phyloP scores from a whole-genome alignment of 2,888 invertebrate genomes.

The Physocephala rufipes region DNA sequence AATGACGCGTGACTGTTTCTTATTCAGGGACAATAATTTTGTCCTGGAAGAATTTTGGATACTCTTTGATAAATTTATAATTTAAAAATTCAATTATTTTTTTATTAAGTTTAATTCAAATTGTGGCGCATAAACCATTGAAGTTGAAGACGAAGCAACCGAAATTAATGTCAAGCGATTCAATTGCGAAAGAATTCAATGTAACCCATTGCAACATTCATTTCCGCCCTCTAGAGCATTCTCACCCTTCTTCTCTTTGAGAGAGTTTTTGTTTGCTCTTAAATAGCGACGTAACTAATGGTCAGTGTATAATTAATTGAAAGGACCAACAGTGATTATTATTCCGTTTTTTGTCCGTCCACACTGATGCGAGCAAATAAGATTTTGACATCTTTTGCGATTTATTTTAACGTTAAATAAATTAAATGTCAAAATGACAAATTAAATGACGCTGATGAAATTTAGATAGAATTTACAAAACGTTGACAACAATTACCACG shows the following conservation, averaged over 20 bases:
- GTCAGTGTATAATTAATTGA: conserved; percentile 51
- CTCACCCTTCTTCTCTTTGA: conserved; percentile 2
- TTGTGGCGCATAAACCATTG: too few species aligned
- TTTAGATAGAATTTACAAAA: not conserved
- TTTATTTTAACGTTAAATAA: conserved; percentile 9
- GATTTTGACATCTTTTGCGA: conserved; percentile 9
- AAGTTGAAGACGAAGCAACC: too few species aligned
- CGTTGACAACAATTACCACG: too few species aligned
- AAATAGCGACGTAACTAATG: conserved; percentile 51
- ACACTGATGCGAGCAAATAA: conserved; percentile 16
- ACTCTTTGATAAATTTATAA: not conserved
- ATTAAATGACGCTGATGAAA: not conserved
- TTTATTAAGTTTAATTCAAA: too few species aligned
- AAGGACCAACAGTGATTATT: conserved; percentile 34
- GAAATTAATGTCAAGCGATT: too few species aligned
- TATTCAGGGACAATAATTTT: not conserved
- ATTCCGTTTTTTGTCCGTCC: conserved; percentile 7
- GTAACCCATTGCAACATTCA: not conserved
- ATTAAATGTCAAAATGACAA: conserved; percentile 26
- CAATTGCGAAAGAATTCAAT: conserved; percentile 30
- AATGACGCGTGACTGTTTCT: not conserved
- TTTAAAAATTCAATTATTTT: not conserved
- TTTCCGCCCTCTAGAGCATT: not conserved
- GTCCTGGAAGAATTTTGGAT: too few species aligned
- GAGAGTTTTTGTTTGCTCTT: conserved; percentile 37